Conservation (phyloP, 2,113 vertebrate genomes). For the Anser cygnoides region DNA sequence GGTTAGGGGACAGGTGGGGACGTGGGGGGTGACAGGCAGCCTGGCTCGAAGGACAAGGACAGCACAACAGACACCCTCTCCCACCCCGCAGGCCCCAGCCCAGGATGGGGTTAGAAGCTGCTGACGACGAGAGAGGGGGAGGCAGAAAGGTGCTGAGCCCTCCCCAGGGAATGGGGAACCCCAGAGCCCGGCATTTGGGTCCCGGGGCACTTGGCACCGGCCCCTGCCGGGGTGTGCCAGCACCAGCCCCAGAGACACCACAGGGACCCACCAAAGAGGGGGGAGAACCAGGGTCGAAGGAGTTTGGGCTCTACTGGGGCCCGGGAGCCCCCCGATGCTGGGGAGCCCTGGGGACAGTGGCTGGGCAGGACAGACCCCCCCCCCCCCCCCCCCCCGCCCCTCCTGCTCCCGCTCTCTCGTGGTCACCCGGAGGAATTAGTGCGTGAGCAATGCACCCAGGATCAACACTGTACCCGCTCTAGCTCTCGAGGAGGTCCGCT, state of each 20-base stretch:
- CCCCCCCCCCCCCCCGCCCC: not conserved
- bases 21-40: not conserved
- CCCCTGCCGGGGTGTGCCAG: not conserved
- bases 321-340: rapidly evolving
- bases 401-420: constrained; percentile 71
- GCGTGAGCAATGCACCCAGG: constrained; percentile 70
- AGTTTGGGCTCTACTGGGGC: not conserved
- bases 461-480: constrained; percentile 92
- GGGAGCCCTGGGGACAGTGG: not conserved
- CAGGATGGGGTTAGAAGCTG: constrained; percentile 29
- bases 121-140: constrained; percentile 74
- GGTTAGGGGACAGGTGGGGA: not conserved
- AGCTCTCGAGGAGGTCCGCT: constrained; percentile 95
- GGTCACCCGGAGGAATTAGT: constrained; percentile 76
- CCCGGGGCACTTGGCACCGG: not conserved
- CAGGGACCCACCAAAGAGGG: rapidly evolving
- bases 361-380: not conserved
- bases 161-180: rapidly evolving
- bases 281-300: not conserved
- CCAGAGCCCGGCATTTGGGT: rapidly evolving
- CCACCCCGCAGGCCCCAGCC: not conserved
- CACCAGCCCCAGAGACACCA: rapidly evolving
- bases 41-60: constrained; percentile 17
- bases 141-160: not conserved
- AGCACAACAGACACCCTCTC: constrained; percentile 54